A percentile compares a stretch with the other conserved stretches of the same genome.
These are phyloP conservation scores for Luehdorfia chinensis DNA, from an alignment of 1,140 invertebrate species.

Conservation along the genomic window DNA sequence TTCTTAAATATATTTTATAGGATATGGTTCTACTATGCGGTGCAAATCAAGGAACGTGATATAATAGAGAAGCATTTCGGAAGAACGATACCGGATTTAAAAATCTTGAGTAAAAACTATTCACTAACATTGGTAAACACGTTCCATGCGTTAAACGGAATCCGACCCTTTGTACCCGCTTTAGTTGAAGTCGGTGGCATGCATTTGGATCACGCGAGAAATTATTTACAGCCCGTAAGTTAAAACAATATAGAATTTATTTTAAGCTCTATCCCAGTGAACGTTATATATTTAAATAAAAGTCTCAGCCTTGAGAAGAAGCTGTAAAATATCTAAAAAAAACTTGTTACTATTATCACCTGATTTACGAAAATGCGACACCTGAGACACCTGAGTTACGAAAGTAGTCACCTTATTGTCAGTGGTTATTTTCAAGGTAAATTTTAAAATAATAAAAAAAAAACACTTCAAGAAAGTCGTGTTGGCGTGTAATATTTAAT, in stretches of 20 bases:
- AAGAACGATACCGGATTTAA: slow-evolving; percentile 44
- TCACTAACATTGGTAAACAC: slow-evolving; percentile 62
- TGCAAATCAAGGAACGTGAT: slow-evolving; percentile 45
- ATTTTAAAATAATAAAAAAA: no score
- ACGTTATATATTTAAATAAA: no score
- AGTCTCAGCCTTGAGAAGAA: no score
- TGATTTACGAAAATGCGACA: no score
- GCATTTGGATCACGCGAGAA: slow-evolving; percentile 72
- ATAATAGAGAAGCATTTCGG: slow-evolving; percentile 61
- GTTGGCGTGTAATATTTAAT: no score
- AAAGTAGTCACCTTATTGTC: no score
- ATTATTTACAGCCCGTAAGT: slow-evolving; percentile 70
- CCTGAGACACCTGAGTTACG: no score
- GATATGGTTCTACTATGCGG: slow-evolving; percentile 26
- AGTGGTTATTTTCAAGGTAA: no score
- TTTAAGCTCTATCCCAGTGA: no score
- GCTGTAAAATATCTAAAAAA: no score
- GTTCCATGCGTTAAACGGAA: slow-evolving; percentile 51
- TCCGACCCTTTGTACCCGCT: slow-evolving; percentile 23
- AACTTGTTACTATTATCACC: no score
- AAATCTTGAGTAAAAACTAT: slow-evolving; percentile 27
- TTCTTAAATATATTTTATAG: slow-evolving; percentile 38
- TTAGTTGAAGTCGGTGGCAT: slow-evolving; percentile 77
- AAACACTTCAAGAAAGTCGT: no score
- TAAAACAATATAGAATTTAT: background rate